phyloP scores from a whole-genome alignment of 2,888 invertebrate genomes.

The Minunthozetes semirufus region DNA sequence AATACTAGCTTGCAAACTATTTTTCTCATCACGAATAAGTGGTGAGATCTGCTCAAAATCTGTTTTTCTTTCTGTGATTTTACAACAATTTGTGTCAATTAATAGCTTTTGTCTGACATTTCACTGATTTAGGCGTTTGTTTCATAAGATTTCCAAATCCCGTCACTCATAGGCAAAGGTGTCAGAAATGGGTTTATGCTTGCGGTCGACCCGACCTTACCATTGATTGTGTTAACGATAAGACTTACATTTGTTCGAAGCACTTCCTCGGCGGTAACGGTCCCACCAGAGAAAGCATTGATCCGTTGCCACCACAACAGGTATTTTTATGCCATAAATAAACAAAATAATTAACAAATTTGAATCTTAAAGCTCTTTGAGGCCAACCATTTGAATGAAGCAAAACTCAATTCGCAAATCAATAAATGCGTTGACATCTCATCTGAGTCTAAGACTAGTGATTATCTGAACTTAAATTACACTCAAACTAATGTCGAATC shows the following conservation, averaged over 20 bases:
- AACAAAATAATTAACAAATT: not conserved
- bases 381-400: not conserved
- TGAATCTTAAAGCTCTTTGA: not conserved
- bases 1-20: too few species aligned
- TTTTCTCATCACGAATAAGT: too few species aligned
- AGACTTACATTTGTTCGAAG: slow-evolving; percentile 18
- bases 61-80: too few species aligned
- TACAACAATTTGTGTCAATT: not conserved
- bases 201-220: slow-evolving; percentile 8
- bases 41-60: too few species aligned
- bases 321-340: not conserved
- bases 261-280: slow-evolving; percentile 22
- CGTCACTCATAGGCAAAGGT: not conserved
- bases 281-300: not conserved
- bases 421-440: not conserved
- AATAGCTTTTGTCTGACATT: not conserved
- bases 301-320: not conserved
- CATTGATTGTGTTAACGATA: not conserved
- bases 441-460: not conserved
- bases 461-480: not conserved
- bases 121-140: slow-evolving; percentile 1
- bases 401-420: not conserved
- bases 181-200: slow-evolving; percentile 1
- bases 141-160: slow-evolving; percentile 20
- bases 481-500: not conserved